Evolutionary conservation across 2,113 vertebrate species (phyloP).

Genomic region (Talpa occidentalis): DNA sequence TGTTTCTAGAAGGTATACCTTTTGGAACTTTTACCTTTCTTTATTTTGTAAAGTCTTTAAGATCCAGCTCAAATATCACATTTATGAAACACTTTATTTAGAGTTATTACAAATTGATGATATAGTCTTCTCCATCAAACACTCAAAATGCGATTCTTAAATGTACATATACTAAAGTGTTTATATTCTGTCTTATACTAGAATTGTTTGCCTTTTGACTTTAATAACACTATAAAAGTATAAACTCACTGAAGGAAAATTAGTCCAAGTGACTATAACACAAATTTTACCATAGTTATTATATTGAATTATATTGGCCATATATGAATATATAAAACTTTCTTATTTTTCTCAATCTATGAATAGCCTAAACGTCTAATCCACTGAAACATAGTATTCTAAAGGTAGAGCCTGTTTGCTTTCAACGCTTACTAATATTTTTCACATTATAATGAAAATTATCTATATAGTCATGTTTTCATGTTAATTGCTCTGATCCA

Average conservation of each 20-base stretch:
- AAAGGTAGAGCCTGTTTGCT: not conserved
- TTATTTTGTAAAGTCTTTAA: not conserved
- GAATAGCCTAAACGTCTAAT: not conserved
- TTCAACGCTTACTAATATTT: not conserved
- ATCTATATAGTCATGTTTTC: not conserved
- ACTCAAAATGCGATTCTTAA: not conserved
- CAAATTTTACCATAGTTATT: not conserved
- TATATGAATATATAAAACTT: not conserved
- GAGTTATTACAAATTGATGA: not conserved
- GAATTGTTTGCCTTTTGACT: not conserved
- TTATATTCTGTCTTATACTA: not conserved
- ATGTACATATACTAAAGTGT: not conserved
- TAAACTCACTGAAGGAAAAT: constrained; percentile 6
- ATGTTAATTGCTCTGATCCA: not conserved
- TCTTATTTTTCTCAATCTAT: not conserved
- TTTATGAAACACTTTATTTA: not conserved
- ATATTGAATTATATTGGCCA: not conserved
- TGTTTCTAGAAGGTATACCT: not conserved
- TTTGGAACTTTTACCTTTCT: not conserved
- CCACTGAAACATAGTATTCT: not conserved
- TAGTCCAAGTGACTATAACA: not conserved
- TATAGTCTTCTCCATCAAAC: not conserved
- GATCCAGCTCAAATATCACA: not conserved
- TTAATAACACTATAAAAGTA: not conserved
- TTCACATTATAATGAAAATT: not conserved